A percentile compares a stretch with the other conserved stretches of the same genome.
Conservation (phyloP, 2,797 vertebrate species). For the Cuniculus paca region DNA sequence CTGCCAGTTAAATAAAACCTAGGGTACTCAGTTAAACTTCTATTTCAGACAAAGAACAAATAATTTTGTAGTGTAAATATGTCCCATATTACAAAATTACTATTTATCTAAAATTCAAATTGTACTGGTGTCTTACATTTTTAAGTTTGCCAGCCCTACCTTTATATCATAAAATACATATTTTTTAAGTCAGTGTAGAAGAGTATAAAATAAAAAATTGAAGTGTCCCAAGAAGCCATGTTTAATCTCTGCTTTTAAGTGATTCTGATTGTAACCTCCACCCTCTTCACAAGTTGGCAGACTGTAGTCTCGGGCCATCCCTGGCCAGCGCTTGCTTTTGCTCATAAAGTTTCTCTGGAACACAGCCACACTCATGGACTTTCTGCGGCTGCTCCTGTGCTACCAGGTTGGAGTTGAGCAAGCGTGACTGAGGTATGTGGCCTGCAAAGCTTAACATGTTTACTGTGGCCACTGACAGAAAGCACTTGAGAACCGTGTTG, state of each 20-base stretch:
- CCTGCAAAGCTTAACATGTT: background rate
- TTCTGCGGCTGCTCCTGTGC: background rate
- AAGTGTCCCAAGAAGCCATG: background rate
- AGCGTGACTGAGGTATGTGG: background rate
- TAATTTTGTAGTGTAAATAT: background rate
- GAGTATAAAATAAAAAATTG: background rate
- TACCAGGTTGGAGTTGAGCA: fast-evolving
- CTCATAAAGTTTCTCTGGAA: fast-evolving
- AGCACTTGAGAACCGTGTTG: background rate
- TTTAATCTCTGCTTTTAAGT: background rate
- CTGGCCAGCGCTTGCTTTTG: fast-evolving
- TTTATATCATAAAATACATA: background rate
- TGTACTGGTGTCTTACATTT: background rate
- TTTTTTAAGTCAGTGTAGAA: background rate
- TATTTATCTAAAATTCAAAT: background rate
- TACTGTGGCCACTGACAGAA: background rate
- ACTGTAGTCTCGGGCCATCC: background rate
- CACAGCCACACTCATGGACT: no score
- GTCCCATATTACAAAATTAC: background rate
- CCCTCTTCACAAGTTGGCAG: no score
- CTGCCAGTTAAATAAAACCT: background rate
- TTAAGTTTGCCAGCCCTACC: background rate
- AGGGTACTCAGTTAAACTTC: background rate
- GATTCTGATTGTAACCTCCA: background rate
- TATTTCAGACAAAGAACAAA: background rate